phyloP scores from a whole-genome alignment of 2,888 invertebrate species.

The Drosophila bunnanda region DNA sequence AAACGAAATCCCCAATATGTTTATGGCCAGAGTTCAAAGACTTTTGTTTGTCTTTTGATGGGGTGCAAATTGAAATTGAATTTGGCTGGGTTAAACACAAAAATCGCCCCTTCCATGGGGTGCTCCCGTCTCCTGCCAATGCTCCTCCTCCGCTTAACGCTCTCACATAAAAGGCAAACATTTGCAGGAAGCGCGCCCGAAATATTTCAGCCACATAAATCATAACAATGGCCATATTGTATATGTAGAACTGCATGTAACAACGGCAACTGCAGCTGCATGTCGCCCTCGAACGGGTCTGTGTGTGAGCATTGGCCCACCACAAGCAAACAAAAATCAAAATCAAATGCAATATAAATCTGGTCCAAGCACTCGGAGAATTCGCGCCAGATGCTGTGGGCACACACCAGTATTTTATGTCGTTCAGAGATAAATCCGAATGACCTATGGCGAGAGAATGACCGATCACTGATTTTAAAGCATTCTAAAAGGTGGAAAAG shows the following conservation, averaged over 20 bases:
- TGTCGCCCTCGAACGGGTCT: conserved; percentile 29
- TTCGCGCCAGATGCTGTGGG: conserved; percentile 18
- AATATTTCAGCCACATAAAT: conserved; percentile 75
- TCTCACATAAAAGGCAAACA: conserved; percentile 55
- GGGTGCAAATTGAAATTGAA: conserved; percentile 80
- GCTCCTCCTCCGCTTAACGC: conserved; percentile 3
- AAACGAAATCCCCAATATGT: conserved; percentile 50
- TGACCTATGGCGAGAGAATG: conserved; percentile 3
- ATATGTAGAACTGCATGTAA: conserved; percentile 63
- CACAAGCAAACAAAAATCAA: conserved; percentile 65
- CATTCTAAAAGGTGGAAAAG: not conserved
- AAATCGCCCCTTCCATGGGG: not conserved
- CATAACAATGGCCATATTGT: conserved; percentile 75
- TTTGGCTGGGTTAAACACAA: conserved; percentile 51
- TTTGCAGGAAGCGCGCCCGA: conserved; percentile 73
- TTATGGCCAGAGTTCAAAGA: conserved; percentile 78
- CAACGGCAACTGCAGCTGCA: conserved; percentile 39
- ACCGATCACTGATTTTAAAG: not conserved
- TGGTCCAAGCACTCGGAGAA: conserved; percentile 29
- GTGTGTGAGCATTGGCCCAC: conserved; percentile 35
- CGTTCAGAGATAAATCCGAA: conserved; percentile 4
- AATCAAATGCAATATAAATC: conserved; percentile 74
- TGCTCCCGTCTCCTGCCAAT: not conserved
- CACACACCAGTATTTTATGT: conserved; percentile 9
- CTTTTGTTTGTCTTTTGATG: conserved; percentile 78